Conservation (phyloP, 2,113 vertebrate species). For the Candoia aspera region DNA sequence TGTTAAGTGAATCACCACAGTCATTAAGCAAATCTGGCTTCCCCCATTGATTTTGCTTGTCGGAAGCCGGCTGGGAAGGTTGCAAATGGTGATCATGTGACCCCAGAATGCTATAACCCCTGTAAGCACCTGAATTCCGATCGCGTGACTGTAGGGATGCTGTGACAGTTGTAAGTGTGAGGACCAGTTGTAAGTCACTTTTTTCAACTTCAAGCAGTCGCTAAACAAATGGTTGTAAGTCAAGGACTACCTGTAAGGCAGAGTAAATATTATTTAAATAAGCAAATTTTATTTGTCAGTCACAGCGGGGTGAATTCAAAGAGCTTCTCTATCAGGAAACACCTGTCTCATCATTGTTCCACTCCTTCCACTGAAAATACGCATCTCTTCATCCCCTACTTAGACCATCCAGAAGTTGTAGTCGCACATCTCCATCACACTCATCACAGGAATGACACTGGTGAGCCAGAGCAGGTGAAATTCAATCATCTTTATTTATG, state of each 20-base stretch:
- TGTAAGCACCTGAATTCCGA: too few relatives aligned
- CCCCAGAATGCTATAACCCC: too few relatives aligned
- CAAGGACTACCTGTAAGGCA: background rate
- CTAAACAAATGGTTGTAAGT: too few relatives aligned
- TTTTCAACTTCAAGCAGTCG: too few relatives aligned
- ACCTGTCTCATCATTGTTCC: background rate
- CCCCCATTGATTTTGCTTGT: too few relatives aligned
- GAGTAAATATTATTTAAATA: background rate
- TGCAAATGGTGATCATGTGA: too few relatives aligned
- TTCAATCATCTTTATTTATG: conserved; percentile 66
- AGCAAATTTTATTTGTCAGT: background rate
- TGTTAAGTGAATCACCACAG: too few relatives aligned
- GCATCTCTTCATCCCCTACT: background rate
- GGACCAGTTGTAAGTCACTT: too few relatives aligned
- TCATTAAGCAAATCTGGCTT: too few relatives aligned
- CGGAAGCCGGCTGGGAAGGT: too few relatives aligned
- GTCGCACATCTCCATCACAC: background rate
- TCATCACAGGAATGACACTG: background rate
- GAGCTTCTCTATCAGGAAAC: background rate
- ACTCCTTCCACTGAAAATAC: background rate
- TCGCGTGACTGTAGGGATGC: too few relatives aligned
- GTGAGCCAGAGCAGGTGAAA: conserved; percentile 25
- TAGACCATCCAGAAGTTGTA: background rate
- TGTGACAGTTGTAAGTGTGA: too few relatives aligned
- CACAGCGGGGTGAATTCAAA: background rate